These are phyloP conservation scores for Mesocricetus auratus DNA, from an alignment of 2,113 vertebrate genomes.

Conservation along the genomic window DNA sequence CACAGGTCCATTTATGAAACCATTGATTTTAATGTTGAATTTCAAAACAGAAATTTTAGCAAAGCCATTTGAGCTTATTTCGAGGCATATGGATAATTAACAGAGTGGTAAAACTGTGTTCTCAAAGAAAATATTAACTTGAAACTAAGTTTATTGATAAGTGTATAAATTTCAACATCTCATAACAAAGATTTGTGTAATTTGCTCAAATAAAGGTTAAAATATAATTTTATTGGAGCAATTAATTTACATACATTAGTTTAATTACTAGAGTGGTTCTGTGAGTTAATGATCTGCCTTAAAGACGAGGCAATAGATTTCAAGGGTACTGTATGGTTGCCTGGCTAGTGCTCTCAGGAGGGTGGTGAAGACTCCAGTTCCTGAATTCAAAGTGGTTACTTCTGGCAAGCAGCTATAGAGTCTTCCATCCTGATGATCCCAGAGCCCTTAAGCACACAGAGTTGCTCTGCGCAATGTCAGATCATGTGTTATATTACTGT, in stretches of 20 bases:
- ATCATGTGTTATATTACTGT: neutral
- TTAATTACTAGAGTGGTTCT: slow-evolving; percentile 23
- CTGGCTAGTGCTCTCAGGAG: neutral
- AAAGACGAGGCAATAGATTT: neutral
- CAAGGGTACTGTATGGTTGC: neutral
- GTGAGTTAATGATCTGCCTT: neutral
- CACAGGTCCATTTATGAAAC: neutral
- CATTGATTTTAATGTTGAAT: neutral
- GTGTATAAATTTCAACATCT: neutral
- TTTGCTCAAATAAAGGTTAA: neutral
- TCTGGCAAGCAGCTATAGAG: neutral
- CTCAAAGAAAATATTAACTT: slow-evolving; percentile 29
- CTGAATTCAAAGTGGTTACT: neutral
- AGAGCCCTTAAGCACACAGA: neutral
- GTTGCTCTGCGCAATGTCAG: neutral
- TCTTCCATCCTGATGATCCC: neutral
- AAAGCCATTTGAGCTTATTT: neutral
- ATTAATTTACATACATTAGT: neutral
- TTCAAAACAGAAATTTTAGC: neutral
- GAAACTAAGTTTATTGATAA: neutral
- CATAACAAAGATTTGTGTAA: neutral
- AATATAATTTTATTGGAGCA: neutral
- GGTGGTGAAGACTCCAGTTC: neutral
- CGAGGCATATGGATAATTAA: neutral
- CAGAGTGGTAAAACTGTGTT: neutral